These are phyloP conservation scores for Calonectris borealis DNA, from an alignment of 2,113 vertebrate genomes.

Conservation along the genomic window DNA sequence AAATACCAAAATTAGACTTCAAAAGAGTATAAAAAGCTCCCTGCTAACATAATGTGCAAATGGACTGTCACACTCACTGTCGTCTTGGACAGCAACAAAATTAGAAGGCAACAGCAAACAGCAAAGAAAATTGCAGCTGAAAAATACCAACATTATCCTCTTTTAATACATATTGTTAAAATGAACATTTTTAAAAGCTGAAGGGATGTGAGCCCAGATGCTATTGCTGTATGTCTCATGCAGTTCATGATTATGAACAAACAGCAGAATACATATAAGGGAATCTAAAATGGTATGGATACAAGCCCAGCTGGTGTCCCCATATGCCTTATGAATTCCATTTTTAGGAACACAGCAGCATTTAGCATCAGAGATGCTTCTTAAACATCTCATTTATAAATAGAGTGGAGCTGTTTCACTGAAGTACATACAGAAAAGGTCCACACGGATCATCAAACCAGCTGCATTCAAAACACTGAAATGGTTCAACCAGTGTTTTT, in stretches of 20 bases:
- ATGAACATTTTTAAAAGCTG: slow-evolving; percentile 38
- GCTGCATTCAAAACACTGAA: neutral
- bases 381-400: slow-evolving; percentile 37
- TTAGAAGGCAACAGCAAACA: slow-evolving; percentile 11
- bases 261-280: slow-evolving; percentile 32
- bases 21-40: slow-evolving; percentile 1
- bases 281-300: slow-evolving; percentile 42
- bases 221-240: slow-evolving; percentile 25
- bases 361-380: neutral
- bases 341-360: slow-evolving; percentile 50
- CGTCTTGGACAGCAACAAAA: slow-evolving; percentile 36
- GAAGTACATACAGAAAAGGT: neutral
- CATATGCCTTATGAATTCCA: slow-evolving; percentile 56
- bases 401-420: neutral
- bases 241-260: slow-evolving; percentile 47
- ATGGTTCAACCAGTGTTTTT: neutral
- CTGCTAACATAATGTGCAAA: slow-evolving; percentile 1
- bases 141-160: slow-evolving; percentile 21
- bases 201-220: slow-evolving; percentile 43
- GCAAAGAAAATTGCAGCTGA: slow-evolving; percentile 11
- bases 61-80: neutral
- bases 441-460: neutral
- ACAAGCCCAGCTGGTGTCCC: slow-evolving; percentile 65
- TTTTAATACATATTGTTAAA: slow-evolving; percentile 51
- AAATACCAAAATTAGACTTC: slow-evolving; percentile 13